phyloP scores from a whole-genome alignment of 2,888 invertebrate genomes.

The Erebia epiphron region DNA sequence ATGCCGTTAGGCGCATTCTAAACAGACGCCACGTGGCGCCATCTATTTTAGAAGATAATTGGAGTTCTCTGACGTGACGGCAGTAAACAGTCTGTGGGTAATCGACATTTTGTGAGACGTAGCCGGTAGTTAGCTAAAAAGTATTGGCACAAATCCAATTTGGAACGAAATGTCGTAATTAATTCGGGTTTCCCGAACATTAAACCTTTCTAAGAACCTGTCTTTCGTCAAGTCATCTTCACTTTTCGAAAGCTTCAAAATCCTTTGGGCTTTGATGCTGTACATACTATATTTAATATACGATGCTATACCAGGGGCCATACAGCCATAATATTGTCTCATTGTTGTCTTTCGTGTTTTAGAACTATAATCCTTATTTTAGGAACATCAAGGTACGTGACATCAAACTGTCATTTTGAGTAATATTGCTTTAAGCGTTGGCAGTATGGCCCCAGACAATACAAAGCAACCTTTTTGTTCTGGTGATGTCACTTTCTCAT shows the following conservation, averaged over 20 bases:
- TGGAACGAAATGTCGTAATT: constrained; percentile 15
- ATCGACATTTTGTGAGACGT: constrained; percentile 2
- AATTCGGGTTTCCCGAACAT: constrained; percentile 24
- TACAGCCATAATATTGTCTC: too few species aligned
- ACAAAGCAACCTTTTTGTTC: constrained; percentile 3
- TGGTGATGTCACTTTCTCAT: constrained; percentile 34
- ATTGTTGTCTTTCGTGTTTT: too few species aligned
- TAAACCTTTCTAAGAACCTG: constrained; percentile 23
- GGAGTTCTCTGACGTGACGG: background rate
- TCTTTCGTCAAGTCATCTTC: background rate
- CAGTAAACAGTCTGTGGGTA: background rate
- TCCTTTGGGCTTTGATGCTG: too few species aligned
- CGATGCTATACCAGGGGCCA: too few species aligned
- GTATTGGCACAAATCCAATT: constrained; percentile 27
- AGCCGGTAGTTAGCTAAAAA: background rate
- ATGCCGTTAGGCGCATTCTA: too few species aligned
- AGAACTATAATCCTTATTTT: too few species aligned
- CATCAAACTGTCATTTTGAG: too few species aligned
- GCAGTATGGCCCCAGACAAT: too few species aligned
- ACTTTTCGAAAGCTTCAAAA: too few species aligned
- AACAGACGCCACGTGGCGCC: constrained; percentile 5
- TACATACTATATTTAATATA: too few species aligned
- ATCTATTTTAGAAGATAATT: background rate
- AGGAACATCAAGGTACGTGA: too few species aligned
- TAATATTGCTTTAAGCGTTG: too few species aligned